These are phyloP conservation scores for Tauraco erythrolophus DNA, from an alignment of 2,113 vertebrate species.

Conservation along the genomic window DNA sequence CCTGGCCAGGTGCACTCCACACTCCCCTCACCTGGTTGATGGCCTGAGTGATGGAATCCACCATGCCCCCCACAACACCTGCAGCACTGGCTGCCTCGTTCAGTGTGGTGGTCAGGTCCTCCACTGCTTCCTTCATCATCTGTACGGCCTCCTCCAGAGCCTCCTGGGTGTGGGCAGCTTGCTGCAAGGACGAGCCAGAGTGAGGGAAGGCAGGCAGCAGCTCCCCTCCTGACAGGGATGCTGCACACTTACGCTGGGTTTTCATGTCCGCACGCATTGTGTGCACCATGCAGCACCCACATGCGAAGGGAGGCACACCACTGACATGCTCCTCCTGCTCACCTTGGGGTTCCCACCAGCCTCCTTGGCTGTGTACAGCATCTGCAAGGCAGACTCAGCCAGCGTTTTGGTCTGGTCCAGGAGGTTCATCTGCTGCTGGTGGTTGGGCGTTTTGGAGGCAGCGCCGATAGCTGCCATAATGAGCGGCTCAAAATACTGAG, in stretches of 20 bases:
- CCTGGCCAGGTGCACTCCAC: neutral
- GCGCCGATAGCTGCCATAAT: slow-evolving; percentile 91
- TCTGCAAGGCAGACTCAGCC: slow-evolving; percentile 93
- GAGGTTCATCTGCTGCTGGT: slow-evolving; percentile 98
- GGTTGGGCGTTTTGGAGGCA: slow-evolving; percentile 93
- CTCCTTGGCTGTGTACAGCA: slow-evolving; percentile 97
- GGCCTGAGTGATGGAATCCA: slow-evolving; percentile 93
- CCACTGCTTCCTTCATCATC: slow-evolving; percentile 98
- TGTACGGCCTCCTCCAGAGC: slow-evolving; percentile 94
- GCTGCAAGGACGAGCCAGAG: slow-evolving; percentile 11
- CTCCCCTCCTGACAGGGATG: neutral
- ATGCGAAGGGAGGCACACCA: fast-evolving
- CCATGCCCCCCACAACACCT: slow-evolving; percentile 95
- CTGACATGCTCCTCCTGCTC: neutral
- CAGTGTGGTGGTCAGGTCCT: slow-evolving; percentile 91
- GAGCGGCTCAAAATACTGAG: slow-evolving; percentile 95
- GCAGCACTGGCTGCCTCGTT: slow-evolving; percentile 92
- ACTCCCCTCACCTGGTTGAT: slow-evolving; percentile 86
- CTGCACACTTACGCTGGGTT: neutral
- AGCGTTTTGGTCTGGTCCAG: slow-evolving; percentile 97
- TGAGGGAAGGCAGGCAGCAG: neutral
- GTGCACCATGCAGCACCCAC: neutral
- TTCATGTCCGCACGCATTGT: fast-evolving
- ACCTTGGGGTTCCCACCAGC: slow-evolving; percentile 98
- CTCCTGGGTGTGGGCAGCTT: slow-evolving; percentile 95